Evolutionary conservation across 2,888 invertebrate species (phyloP), one percentile per base, ranked within the genome.

Genomic region (Callosobruchus maculatus): DNA sequence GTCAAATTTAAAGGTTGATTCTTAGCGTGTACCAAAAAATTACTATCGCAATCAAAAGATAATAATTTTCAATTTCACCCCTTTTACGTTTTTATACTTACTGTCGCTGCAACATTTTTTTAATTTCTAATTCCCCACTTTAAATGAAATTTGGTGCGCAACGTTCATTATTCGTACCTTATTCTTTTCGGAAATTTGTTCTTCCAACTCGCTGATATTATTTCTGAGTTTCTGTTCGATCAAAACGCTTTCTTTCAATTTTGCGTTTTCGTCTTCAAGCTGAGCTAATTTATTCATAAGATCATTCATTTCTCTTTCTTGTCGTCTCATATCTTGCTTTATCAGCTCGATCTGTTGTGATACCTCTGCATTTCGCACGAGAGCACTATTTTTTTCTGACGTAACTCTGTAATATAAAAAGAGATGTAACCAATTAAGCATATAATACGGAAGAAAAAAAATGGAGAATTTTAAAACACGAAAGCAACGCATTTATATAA

Each of bases 261-360:
- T 83, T 22, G 80, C 80, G 78, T 86, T 85, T 76, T 87, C 87
- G 70, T 84, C 89, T 85, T 92, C 93, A 75, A 92, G 82, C 67
- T 88, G 88, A 0, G 88, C 85, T 18, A 92, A 85, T 85, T 90
- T 91, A 74, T 84, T 88, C 79, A 90, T 89, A 49, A 92, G 83
- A 9, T 93, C 93, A 0, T 86, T 85, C 74, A 90, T 89, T 84
- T 93, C 93, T 0, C 85, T 84, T 84, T 93, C 92, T 81, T 94
- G 92, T 77, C 92, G 90, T 21, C 93, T 89, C 84, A 92, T 90
- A 80, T 94, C 91, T 82, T 94, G 93, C 82, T 92, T 92, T 0
- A 93, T 90, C 82, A 95, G 89, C 85, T 95, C 94, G 81, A 94
- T 90, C 77, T 92, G 92, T 84, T 95, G 95, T 0, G 95, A 95